A percentile compares a stretch with the other conserved stretches of the same genome.
Conservation (phyloP, 2,888 invertebrate genomes). For the Drosophila mayaguana region DNA sequence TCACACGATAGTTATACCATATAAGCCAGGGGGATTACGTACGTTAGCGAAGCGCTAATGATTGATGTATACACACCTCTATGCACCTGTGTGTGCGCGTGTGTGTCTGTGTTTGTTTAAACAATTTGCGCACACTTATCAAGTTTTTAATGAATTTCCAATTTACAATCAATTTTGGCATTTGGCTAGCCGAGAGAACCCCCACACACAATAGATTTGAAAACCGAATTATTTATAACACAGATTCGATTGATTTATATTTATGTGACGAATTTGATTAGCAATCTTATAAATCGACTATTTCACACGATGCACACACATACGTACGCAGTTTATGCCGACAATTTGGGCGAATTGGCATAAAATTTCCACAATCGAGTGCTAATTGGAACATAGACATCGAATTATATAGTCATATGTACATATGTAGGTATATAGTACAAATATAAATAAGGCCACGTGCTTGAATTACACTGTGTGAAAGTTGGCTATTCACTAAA, state of each 20-base stretch:
- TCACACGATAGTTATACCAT: constrained; percentile 43
- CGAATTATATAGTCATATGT: constrained; percentile 25
- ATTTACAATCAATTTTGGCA: constrained; percentile 71
- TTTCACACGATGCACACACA: constrained; percentile 63
- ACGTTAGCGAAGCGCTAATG: constrained; percentile 46
- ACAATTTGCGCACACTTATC: constrained; percentile 71
- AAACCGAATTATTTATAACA: constrained; percentile 73
- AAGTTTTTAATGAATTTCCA: constrained; percentile 67
- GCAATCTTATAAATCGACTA: constrained; percentile 57
- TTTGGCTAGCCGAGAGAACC: constrained; percentile 26
- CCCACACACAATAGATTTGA: constrained; percentile 36
- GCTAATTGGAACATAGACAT: constrained; percentile 59
- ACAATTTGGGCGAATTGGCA: constrained; percentile 45
- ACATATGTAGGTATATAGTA: background rate
- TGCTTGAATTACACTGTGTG: constrained; percentile 48
- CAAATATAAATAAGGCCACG: constrained; percentile 33
- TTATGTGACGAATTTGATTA: constrained; percentile 54
- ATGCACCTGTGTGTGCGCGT: background rate
- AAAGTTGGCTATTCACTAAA: constrained; percentile 42
- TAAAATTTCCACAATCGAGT: constrained; percentile 74
- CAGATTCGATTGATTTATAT: constrained; percentile 66
- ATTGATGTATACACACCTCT: constrained; percentile 55
- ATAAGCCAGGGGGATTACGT: constrained; percentile 42
- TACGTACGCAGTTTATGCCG: constrained; percentile 4
- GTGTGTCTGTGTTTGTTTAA: constrained; percentile 53